These are phyloP conservation scores for Mamestra configurata DNA, from an alignment of 1,140 invertebrate genomes.

Conservation along the genomic window DNA sequence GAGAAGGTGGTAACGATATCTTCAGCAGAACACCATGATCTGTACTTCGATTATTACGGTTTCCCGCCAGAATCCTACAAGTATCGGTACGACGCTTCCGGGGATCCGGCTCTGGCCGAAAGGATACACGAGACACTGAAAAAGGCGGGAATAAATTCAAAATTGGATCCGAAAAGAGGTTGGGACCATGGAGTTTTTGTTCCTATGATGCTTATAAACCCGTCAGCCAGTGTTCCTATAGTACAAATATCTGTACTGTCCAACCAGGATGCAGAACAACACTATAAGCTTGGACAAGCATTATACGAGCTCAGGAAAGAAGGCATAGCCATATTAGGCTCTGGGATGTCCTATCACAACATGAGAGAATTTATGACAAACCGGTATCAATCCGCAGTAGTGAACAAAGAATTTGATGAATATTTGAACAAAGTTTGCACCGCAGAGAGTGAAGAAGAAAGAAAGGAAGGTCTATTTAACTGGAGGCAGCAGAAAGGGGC, in stretches of 20 bases:
- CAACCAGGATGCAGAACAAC: constrained; percentile 76
- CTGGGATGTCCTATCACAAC: constrained; percentile 84
- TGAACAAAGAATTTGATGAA: constrained; percentile 81
- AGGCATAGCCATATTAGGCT: constrained; percentile 79
- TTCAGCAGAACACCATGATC: constrained; percentile 75
- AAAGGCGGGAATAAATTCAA: constrained; percentile 72
- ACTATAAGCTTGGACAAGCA: constrained; percentile 77
- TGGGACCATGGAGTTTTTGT: constrained; percentile 86
- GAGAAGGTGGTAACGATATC: constrained; percentile 79
- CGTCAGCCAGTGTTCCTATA: constrained; percentile 79
- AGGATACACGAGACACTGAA: constrained; percentile 72
- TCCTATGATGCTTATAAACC: constrained; percentile 83
- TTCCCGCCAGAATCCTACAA: constrained; percentile 82
- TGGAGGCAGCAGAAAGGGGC: constrained; percentile 79
- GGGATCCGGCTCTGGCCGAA: constrained; percentile 75
- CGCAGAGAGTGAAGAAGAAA: constrained; percentile 67
- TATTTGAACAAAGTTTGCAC: constrained; percentile 76
- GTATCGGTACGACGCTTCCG: constrained; percentile 79
- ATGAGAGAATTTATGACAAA: constrained; percentile 80
- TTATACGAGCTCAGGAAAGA: constrained; percentile 79
- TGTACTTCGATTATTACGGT: constrained; percentile 84
- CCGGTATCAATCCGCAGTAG: constrained; percentile 59
- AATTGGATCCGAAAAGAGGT: constrained; percentile 77
- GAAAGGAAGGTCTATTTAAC: constrained; percentile 64
- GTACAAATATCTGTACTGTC: constrained; percentile 78